A percentile compares a stretch with the other conserved stretches of the same genome.
Evolutionary conservation across 2,888 invertebrate species (phyloP).

Genomic region (Dynastes grantii): DNA sequence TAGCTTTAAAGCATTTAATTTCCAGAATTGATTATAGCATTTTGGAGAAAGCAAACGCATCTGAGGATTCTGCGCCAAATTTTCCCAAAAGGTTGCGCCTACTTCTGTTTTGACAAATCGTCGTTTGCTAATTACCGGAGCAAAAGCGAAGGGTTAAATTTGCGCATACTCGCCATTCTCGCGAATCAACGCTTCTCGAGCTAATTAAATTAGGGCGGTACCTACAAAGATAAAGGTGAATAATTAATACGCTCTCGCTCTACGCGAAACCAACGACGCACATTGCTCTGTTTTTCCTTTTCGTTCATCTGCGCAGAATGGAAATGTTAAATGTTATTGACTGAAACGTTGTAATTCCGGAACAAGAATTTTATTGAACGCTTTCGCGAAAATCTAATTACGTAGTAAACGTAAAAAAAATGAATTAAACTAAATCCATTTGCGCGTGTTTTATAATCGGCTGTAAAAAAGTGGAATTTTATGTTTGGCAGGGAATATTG

Average conservation of each 20-base stretch:
- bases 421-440: slow-evolving; percentile 4
- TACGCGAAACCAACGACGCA: not conserved
- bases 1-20: not conserved
- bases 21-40: too few relatives aligned
- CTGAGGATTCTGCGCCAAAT: slow-evolving; percentile 28
- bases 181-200: slow-evolving; percentile 33
- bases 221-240: slow-evolving; percentile 39
- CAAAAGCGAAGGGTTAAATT: slow-evolving; percentile 50
- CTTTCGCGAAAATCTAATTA: slow-evolving; percentile 14
- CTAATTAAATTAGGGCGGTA: slow-evolving; percentile 41
- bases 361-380: slow-evolving; percentile 21
- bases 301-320: slow-evolving; percentile 30
- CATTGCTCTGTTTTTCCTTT: not conserved
- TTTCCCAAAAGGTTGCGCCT: slow-evolving; percentile 32
- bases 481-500: too few relatives aligned
- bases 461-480: not conserved
- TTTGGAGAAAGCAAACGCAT: not conserved
- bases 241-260: slow-evolving; percentile 34
- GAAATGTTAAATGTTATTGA: slow-evolving; percentile 28
- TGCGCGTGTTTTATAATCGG: slow-evolving; percentile 5
- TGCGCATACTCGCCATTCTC: slow-evolving; percentile 41
- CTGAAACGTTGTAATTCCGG: slow-evolving; percentile 25
- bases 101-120: slow-evolving; percentile 44
- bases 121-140: slow-evolving; percentile 44
- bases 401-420: not conserved